Evolutionary conservation across 2,888 invertebrate species (phyloP).

Genomic region (Drosophila eohydei): DNA sequence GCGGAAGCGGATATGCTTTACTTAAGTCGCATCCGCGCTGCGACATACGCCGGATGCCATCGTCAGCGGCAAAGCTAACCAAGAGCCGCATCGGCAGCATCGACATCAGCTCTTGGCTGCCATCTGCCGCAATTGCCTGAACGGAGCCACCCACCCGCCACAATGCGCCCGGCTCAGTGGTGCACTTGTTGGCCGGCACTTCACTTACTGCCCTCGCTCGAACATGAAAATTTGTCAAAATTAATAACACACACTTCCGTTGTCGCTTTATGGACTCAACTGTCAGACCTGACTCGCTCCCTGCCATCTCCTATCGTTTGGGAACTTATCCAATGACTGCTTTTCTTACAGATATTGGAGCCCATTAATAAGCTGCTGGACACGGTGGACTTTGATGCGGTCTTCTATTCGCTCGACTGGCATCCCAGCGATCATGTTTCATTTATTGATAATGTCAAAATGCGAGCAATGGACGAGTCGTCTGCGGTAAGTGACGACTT

Average conservation of each 20-base stretch:
- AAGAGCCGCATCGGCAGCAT: slow-evolving; percentile 30
- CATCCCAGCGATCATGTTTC: slow-evolving; percentile 94
- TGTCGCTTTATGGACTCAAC: slow-evolving; percentile 68
- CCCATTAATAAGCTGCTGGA: slow-evolving; percentile 95
- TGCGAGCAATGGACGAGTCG: slow-evolving; percentile 90
- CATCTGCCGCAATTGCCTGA: slow-evolving; percentile 65
- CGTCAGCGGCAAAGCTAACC: slow-evolving; percentile 50
- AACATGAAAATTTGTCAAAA: slow-evolving; percentile 82
- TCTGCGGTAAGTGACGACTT: slow-evolving; percentile 87
- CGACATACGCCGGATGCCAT: slow-evolving; percentile 79
- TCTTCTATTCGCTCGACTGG: slow-evolving; percentile 98
- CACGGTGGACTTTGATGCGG: slow-evolving; percentile 92
- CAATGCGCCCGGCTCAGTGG: slow-evolving; percentile 22
- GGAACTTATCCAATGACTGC: slow-evolving; percentile 44
- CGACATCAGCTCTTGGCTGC: slow-evolving; percentile 32
- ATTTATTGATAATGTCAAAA: slow-evolving; percentile 95
- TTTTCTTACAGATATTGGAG: slow-evolving; percentile 89
- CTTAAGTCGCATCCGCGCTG: slow-evolving; percentile 81
- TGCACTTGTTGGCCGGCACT: slow-evolving; percentile 60
- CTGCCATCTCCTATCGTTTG: slow-evolving; percentile 7
- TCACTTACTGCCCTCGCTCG: slow-evolving; percentile 51
- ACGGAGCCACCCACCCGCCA: background rate
- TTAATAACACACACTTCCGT: slow-evolving; percentile 82
- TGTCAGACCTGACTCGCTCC: slow-evolving; percentile 37
- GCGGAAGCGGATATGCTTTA: slow-evolving; percentile 82